Evolutionary conservation across 1,140 invertebrate species (phyloP).

Genomic region (Oedothorax gibbosus): DNA sequence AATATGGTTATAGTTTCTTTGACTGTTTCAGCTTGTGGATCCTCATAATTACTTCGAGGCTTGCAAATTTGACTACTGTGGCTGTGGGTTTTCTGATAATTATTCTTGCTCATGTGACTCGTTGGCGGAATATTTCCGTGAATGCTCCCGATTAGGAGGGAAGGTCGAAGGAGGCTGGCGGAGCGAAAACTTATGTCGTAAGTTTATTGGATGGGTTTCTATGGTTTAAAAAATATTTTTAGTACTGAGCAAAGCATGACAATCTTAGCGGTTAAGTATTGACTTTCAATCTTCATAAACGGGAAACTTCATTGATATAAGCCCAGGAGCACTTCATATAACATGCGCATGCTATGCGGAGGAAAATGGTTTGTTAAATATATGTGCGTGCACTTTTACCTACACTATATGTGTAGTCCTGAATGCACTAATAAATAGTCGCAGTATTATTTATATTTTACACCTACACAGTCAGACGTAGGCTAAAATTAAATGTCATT

Average conservation of each 20-base stretch:
- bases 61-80: slow-evolving; percentile 83
- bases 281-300: neutral
- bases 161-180: slow-evolving; percentile 78
- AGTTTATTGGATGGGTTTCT: slow-evolving; percentile 68
- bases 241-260: neutral
- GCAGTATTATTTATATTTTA: too few species aligned
- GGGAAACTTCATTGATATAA: neutral
- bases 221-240: neutral
- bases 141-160: slow-evolving; percentile 78
- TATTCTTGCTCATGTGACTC: slow-evolving; percentile 78
- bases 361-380: too few species aligned
- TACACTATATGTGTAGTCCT: too few species aligned
- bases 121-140: slow-evolving; percentile 80
- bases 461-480: too few species aligned
- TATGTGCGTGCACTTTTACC: too few species aligned
- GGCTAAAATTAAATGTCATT: too few species aligned
- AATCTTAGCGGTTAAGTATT: neutral
- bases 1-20: neutral
- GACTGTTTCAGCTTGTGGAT: slow-evolving; percentile 70
- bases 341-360: too few species aligned
- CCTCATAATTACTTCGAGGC: slow-evolving; percentile 71
- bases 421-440: too few species aligned
- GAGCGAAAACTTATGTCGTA: slow-evolving; percentile 80
- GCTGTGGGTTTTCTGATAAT: slow-evolving; percentile 71
- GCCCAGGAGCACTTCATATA: neutral